Percentiles rank a stretch among this genome's conserved stretches.
phyloP scores from a whole-genome alignment of 1,140 invertebrate genomes.

The Portunus trituberculatus region DNA sequence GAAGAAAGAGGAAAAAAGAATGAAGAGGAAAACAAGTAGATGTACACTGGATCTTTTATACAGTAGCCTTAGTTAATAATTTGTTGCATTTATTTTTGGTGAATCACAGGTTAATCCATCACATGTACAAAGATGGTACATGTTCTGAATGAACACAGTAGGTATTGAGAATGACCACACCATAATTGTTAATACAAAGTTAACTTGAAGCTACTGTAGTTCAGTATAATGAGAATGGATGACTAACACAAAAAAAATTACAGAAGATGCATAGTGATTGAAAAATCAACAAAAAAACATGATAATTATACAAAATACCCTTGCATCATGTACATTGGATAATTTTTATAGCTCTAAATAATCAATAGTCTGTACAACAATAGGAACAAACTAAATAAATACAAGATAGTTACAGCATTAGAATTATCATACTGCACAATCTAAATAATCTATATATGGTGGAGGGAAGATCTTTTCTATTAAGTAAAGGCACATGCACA shows the following conservation, averaged over 20 bases:
- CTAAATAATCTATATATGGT: conserved; percentile 44
- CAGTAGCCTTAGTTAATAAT: conserved; percentile 71
- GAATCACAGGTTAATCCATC: conserved; percentile 13
- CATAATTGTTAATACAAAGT: conserved; percentile 17
- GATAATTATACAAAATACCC: conserved; percentile 57
- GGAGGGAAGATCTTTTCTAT: conserved; percentile 23
- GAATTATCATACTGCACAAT: conserved; percentile 31
- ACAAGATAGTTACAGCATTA: conserved; percentile 15
- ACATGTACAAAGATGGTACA: not conserved
- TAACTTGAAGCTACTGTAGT: conserved; percentile 66
- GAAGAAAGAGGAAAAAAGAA: conserved; percentile 22
- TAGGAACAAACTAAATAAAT: conserved; percentile 37
- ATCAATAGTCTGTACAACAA: not conserved
- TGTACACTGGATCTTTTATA: conserved; percentile 49
- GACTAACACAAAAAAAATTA: conserved; percentile 45
- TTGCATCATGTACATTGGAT: conserved; percentile 53
- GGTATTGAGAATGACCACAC: not conserved
- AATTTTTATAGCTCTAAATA: conserved; percentile 9
- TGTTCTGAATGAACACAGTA: conserved; percentile 13
- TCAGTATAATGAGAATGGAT: conserved; percentile 46
- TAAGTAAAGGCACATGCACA: conserved; percentile 59
- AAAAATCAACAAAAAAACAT: conserved; percentile 33
- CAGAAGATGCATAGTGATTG: conserved; percentile 45
- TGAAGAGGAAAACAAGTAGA: conserved; percentile 13
- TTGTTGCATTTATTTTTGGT: conserved; percentile 24